A percentile compares a stretch with the other conserved stretches of the same genome.
Evolutionary conservation across 2,888 invertebrate genomes (phyloP).

Genomic region (Pollenia amentaria): DNA sequence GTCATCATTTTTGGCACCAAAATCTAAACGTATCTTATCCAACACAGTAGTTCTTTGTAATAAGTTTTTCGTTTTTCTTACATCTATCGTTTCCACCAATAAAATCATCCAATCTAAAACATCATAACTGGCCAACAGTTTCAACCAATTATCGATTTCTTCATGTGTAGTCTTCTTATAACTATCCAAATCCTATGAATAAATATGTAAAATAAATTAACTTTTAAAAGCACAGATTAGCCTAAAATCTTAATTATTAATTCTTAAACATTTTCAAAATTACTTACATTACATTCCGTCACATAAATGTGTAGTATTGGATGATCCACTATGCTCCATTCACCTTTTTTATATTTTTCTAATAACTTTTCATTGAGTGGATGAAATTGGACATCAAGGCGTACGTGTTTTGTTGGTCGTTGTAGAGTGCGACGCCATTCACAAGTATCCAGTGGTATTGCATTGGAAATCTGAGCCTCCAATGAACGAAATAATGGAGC

Average conservation of each 20-base stretch:
- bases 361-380: slow-evolving; percentile 91
- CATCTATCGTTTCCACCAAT: slow-evolving; percentile 95
- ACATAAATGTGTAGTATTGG: slow-evolving; percentile 97
- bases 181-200: slow-evolving; percentile 92
- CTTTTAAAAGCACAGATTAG: neutral
- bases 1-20: slow-evolving; percentile 94
- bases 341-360: slow-evolving; percentile 88
- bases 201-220: slow-evolving; percentile 10
- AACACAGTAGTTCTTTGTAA: slow-evolving; percentile 96
- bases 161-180: slow-evolving; percentile 95
- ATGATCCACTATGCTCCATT: slow-evolving; percentile 92
- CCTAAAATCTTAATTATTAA: neutral
- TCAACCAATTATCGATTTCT: slow-evolving; percentile 95
- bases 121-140: slow-evolving; percentile 89
- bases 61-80: slow-evolving; percentile 95
- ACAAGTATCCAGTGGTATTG: slow-evolving; percentile 93
- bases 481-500: slow-evolving; percentile 93
- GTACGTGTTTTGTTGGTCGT: slow-evolving; percentile 93
- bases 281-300: slow-evolving; percentile 94
- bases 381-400: slow-evolving; percentile 92
- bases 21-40: slow-evolving; percentile 97
- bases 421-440: slow-evolving; percentile 97
- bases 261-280: neutral
- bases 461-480: slow-evolving; percentile 90
- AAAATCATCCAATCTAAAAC: slow-evolving; percentile 97